Evolutionary conservation across 2,113 vertebrate genomes (phyloP).

Genomic region (Marmota flaviventris): DNA sequence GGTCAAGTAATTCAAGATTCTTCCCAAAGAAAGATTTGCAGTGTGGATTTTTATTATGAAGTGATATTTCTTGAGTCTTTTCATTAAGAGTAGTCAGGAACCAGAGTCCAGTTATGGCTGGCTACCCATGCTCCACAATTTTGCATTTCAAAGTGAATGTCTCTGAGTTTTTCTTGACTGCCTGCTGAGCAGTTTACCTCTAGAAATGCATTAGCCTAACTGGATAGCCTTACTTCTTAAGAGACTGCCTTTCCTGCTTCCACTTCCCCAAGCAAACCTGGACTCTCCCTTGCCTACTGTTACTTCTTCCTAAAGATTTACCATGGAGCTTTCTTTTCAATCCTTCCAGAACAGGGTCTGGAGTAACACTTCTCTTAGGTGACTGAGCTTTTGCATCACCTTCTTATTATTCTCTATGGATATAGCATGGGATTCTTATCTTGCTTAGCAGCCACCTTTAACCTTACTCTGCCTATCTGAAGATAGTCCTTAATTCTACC

Average conservation of each 20-base stretch:
- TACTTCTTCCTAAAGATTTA: background rate
- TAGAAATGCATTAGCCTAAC: background rate
- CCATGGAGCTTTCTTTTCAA: background rate
- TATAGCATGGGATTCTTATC: no score
- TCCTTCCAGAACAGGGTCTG: background rate
- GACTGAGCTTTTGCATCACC: no score
- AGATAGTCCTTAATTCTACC: no score
- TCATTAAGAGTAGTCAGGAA: background rate
- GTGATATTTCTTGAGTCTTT: slow-evolving; percentile 50
- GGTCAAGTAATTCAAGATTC: slow-evolving; percentile 54
- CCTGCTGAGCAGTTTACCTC: background rate
- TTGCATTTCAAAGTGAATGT: slow-evolving; percentile 40
- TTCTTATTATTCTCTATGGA: no score
- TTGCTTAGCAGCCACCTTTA: no score
- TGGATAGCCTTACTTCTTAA: background rate
- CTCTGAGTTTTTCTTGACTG: background rate
- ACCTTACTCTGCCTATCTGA: no score
- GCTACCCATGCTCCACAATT: background rate
- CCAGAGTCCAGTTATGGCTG: background rate
- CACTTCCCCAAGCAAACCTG: background rate
- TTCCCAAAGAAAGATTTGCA: slow-evolving; percentile 54
- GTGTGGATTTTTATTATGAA: slow-evolving; percentile 57
- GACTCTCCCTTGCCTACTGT: background rate
- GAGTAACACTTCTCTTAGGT: no score
- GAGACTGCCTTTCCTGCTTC: background rate